phyloP scores from a whole-genome alignment of 2,797 vertebrate species.

The Anas flavirostris region DNA sequence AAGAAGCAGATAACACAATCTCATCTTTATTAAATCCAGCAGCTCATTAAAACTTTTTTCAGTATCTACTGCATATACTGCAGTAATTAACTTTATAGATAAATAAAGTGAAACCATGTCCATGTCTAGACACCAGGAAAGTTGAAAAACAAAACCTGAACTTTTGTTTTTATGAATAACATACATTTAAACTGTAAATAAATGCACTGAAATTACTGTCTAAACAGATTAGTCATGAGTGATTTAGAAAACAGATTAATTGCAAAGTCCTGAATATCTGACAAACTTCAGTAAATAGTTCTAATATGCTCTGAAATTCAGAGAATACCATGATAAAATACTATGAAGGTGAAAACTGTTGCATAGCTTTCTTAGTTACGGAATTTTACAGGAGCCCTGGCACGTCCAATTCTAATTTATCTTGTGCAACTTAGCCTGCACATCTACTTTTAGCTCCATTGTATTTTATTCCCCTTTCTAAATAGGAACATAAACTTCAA shows the following conservation, averaged over 20 bases:
- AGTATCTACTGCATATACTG: neutral
- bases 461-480: neutral
- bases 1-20: slow-evolving; percentile 25
- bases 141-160: neutral
- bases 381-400: neutral
- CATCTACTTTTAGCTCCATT: neutral
- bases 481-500: neutral
- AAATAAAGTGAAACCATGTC: neutral
- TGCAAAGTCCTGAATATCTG: neutral
- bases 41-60: neutral
- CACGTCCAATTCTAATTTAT: neutral
- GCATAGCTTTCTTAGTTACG: neutral
- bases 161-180: neutral
- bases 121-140: neutral
- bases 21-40: neutral
- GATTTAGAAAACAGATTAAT: neutral
- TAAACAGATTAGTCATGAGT: neutral
- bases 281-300: neutral
- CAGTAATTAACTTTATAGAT: neutral
- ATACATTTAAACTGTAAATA: neutral
- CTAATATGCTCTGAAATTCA: neutral
- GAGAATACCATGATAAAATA: neutral
- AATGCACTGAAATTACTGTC: neutral
- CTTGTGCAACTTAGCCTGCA: neutral
- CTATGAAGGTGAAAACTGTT: neutral